Percentiles rank a stretch among this genome's conserved stretches.
phyloP scores from a whole-genome alignment of 2,113 vertebrate species.

The Turdus rufiventris region DNA sequence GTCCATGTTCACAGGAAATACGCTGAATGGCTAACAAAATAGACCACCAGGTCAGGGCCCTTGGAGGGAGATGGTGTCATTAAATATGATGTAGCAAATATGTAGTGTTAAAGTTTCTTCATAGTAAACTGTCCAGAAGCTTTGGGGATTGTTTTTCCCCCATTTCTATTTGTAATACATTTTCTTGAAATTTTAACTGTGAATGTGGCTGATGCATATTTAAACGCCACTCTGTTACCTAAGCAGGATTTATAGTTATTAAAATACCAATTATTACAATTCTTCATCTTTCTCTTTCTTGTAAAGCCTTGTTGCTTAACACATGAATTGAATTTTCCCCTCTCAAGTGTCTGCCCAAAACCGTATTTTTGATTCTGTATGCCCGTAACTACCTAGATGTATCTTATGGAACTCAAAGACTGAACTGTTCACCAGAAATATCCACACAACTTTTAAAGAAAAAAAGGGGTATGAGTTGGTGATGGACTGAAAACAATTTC shows the following conservation, averaged over 20 bases:
- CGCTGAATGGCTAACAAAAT: background rate
- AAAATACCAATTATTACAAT: background rate
- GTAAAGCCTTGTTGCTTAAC: background rate
- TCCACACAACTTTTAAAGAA: background rate
- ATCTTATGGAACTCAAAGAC: background rate
- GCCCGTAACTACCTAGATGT: background rate
- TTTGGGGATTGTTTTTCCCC: accelerated
- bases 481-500: background rate
- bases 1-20: background rate
- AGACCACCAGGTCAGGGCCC: background rate
- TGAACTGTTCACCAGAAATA: background rate
- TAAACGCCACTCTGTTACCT: background rate
- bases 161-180: background rate
- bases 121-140: background rate
- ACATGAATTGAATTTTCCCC: background rate
- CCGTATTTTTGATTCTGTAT: accelerated
- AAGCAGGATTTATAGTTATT: background rate
- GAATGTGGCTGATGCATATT: background rate
- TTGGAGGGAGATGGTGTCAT: accelerated
- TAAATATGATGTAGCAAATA: background rate
- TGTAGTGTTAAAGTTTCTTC: background rate
- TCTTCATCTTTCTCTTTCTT: background rate
- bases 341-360: background rate
- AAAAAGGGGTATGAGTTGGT: background rate
- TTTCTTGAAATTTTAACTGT: background rate